Evolutionary conservation across 2,113 vertebrate species (phyloP).

Genomic region (Acinonyx jubatus): DNA sequence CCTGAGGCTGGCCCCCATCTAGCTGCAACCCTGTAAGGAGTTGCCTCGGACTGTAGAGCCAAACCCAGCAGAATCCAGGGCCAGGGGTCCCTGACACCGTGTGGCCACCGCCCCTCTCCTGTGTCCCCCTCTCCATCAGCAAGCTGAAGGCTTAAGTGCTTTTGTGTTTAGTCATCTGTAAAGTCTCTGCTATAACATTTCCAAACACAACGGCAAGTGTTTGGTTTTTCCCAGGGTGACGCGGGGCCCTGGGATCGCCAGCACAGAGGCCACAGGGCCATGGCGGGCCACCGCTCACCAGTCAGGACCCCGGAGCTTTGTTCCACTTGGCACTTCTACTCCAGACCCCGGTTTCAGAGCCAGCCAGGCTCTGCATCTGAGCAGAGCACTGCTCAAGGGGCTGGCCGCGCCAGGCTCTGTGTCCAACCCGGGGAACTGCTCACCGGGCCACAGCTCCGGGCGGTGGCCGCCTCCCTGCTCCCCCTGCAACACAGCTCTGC

Average conservation of each 20-base stretch:
- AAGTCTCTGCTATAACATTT: constrained; percentile 64
- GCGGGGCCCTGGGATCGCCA: neutral
- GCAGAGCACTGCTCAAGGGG: neutral
- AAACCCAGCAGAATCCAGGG: neutral
- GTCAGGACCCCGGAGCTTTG: too few relatives aligned
- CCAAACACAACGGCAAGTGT: constrained; percentile 62
- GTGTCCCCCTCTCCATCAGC: neutral
- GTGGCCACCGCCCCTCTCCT: neutral
- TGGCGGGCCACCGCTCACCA: neutral
- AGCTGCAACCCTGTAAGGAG: neutral
- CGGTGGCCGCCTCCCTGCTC: neutral
- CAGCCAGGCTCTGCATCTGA: neutral
- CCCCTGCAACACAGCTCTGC: neutral
- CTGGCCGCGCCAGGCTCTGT: neutral
- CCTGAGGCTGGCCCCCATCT: too few relatives aligned
- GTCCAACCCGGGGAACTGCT: neutral
- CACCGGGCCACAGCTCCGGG: accelerated
- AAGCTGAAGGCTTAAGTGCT: constrained; percentile 60
- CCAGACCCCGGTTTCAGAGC: constrained; percentile 18
- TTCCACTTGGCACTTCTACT: constrained; percentile 43
- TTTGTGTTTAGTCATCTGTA: constrained; percentile 75
- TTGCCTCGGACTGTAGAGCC: neutral
- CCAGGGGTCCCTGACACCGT: neutral
- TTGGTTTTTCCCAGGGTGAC: constrained; percentile 75
- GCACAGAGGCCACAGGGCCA: neutral